phyloP scores from a whole-genome alignment of 2,888 invertebrate genomes.

The Xanthorhoe designata region DNA sequence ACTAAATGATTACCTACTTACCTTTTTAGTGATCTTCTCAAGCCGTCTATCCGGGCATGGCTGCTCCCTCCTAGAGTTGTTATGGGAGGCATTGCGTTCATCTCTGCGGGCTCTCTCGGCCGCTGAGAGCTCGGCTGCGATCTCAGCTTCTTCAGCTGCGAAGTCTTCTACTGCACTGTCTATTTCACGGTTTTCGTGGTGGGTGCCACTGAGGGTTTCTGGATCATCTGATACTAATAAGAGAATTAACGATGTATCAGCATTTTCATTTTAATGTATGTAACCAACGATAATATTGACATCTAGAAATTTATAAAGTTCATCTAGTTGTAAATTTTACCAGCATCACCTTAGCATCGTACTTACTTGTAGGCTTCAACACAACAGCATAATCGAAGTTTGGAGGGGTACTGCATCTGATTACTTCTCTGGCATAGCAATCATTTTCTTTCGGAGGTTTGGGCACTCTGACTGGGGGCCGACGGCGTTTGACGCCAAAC shows the following conservation, averaged over 20 bases:
- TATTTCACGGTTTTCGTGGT: constrained; percentile 57
- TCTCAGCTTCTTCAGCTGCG: constrained; percentile 40
- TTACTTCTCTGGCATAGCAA: constrained; percentile 64
- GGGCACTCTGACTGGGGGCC: constrained; percentile 64
- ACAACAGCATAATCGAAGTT: constrained; percentile 71
- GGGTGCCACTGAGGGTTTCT: constrained; percentile 65
- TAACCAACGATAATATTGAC: no score
- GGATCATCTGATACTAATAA: constrained; percentile 67
- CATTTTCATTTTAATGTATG: no score
- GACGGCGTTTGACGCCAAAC: constrained; percentile 71
- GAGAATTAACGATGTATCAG: not conserved
- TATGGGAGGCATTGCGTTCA: constrained; percentile 70
- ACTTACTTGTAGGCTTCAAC: constrained; percentile 71
- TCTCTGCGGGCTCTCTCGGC: constrained; percentile 69
- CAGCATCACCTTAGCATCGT: not conserved
- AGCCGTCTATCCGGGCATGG: constrained; percentile 72
- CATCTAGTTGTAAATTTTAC: no score
- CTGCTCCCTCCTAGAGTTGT: constrained; percentile 57
- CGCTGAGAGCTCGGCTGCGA: constrained; percentile 41
- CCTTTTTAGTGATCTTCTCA: constrained; percentile 84
- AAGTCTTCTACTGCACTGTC: constrained; percentile 51
- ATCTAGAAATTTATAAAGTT: no score
- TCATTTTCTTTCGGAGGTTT: constrained; percentile 76
- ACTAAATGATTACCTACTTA: constrained; percentile 37
- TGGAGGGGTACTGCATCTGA: constrained; percentile 69